phyloP scores from a whole-genome alignment of 2,888 invertebrate species.

The Pterobdella sp. region DNA sequence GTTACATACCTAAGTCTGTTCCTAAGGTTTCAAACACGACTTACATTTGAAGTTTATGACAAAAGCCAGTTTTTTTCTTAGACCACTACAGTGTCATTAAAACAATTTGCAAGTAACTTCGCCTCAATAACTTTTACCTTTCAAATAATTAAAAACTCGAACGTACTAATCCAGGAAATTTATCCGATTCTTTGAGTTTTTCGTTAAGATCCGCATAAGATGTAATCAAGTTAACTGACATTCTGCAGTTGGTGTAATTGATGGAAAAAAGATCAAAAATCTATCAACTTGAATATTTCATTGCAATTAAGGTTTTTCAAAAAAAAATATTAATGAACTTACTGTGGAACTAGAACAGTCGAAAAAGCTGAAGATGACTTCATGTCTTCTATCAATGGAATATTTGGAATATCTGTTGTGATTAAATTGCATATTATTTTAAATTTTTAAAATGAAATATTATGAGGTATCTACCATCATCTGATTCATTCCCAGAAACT shows the following conservation, averaged over 20 bases:
- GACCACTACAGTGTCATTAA: too few relatives aligned
- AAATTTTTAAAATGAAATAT: neutral
- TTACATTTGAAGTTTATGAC: too few relatives aligned
- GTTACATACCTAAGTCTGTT: too few relatives aligned
- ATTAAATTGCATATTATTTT: neutral
- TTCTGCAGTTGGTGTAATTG: neutral
- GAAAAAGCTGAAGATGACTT: neutral
- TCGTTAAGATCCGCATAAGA: slow-evolving; percentile 9
- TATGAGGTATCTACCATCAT: neutral
- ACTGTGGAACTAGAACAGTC: neutral
- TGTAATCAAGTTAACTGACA: slow-evolving; percentile 1
- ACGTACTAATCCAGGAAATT: neutral
- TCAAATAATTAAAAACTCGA: too few relatives aligned
- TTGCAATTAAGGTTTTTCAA: neutral
- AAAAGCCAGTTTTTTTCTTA: too few relatives aligned
- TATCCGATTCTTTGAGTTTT: neutral
- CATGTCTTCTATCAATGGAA: slow-evolving; percentile 6
- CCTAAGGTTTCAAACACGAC: too few relatives aligned
- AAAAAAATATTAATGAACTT: neutral
- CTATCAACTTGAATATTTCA: neutral
- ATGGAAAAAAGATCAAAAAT: neutral
- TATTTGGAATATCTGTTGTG: neutral
- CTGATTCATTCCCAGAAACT: neutral
- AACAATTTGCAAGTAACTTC: too few relatives aligned
- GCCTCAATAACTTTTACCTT: too few relatives aligned